Base-by-base conservation (phyloP, 1,140 invertebrate genomes). In the Trissolcus basalis region DNA sequence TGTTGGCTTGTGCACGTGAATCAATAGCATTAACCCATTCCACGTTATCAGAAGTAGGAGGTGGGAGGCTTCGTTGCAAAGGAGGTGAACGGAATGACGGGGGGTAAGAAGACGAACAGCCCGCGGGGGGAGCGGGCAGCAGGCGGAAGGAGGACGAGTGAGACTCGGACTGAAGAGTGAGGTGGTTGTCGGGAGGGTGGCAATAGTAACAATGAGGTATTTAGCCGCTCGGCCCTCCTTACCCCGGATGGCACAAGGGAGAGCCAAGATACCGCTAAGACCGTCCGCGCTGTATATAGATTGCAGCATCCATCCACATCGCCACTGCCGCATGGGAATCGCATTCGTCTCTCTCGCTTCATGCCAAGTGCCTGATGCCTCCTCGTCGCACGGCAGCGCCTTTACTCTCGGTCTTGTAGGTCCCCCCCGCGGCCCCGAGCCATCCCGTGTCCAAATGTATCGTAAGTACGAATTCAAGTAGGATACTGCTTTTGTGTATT, bases 11-110 rank as follows among this genome's bases (percentile, higher is more conserved):
- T 82, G 83, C 85, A 86, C 83, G 87, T 88, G 87, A 89, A 89
- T 89, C 87, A 89, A 89, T 89, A 89, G 87, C 87, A 88, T 89
- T 89, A 89, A 87, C 86, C 86, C 87, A 87, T 87, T 89, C 86
- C 82, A 84, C 72, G 80, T 82, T 85, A 87, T 88, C 83, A 85
- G 85, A 85, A 83, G 80, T 72, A 78, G 81, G 81, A 79, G 73
- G 70, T 68, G 67, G 50, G 61, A 64, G 59, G 58, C 50, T 63
- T 43, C 58, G 75, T 71, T 72, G 77, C 71, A 77, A 78, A 81
- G 80, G 78, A 77, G 73, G 58, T 58, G 65, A 69, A 74, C 61
- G 68, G 55, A 72, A 77, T 54, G 60, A 59, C 60, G 63, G 59
- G 39, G 60, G 61, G 44, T 59, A 63, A 74, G 19, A 27, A 27